Conservation (phyloP, 2,113 vertebrate species). For the Leptobrachium ailaonicum region DNA sequence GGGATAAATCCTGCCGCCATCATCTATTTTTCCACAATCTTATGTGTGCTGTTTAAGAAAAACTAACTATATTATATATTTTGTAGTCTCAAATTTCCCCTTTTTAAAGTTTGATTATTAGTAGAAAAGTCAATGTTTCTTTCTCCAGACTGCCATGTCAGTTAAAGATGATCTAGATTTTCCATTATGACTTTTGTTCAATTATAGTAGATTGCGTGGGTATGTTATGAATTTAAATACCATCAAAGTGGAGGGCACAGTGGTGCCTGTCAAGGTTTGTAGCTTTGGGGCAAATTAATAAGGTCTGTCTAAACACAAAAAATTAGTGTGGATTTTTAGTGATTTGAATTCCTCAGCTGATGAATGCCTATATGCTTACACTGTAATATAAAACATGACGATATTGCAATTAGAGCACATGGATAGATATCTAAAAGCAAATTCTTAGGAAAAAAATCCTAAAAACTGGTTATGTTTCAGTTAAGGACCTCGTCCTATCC, state of each 20-base stretch:
- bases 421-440: no score
- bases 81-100: no score
- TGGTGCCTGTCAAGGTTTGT: not conserved
- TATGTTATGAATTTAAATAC: not conserved
- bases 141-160: not conserved
- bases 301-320: not conserved
- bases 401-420: no score
- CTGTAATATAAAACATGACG: not conserved
- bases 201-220: not conserved
- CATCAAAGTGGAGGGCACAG: no score
- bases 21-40: no score
- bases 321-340: not conserved
- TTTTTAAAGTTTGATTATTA: no score
- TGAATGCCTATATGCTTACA: not conserved
- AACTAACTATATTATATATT: no score
- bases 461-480: no score
- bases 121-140: not conserved
- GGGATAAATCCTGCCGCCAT: no score
- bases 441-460: no score
- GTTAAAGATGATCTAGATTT: not conserved
- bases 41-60: no score
- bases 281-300: not conserved
- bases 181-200: not conserved
- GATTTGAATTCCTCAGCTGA: not conserved
- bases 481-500: no score